Evolutionary conservation across 2,797 vertebrate species (phyloP).

Genomic region (Eulemur albifrons): DNA sequence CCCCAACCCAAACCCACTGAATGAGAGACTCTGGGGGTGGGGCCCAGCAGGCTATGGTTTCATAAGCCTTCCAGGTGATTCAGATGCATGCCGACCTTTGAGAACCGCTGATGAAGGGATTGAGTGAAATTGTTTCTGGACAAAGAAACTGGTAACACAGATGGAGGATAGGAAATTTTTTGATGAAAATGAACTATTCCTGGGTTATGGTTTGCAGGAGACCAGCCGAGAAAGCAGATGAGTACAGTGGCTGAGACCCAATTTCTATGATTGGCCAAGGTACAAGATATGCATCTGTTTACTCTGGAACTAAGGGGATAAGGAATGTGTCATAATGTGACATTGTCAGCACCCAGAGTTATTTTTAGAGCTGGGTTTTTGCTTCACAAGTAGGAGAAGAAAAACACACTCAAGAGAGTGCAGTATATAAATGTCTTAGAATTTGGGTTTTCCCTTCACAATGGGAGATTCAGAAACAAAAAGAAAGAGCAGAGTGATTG

Average conservation of each 20-base stretch:
- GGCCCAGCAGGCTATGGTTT: fast-evolving
- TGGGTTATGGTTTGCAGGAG: neutral
- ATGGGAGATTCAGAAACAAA: neutral
- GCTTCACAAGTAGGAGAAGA: neutral
- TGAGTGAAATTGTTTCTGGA: neutral
- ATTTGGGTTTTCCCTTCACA: neutral
- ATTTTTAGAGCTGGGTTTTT: constrained; percentile 24
- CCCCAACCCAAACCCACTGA: neutral
- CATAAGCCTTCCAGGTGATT: neutral
- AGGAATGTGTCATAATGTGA: neutral
- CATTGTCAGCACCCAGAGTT: neutral
- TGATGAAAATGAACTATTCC: neutral
- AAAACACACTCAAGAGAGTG: neutral
- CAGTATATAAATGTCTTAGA: neutral
- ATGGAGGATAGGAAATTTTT: neutral
- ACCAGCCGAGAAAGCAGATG: neutral
- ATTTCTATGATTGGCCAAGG: neutral
- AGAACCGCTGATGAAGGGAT: neutral
- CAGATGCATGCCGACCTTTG: neutral
- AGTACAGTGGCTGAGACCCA: neutral
- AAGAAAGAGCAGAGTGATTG: neutral
- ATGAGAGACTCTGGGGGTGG: neutral
- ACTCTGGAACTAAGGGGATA: neutral
- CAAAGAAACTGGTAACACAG: neutral
- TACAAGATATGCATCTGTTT: neutral